Percentiles rank a stretch among this genome's conserved stretches.
Evolutionary conservation across 2,888 invertebrate species (phyloP).

Genomic region (Dynastes grantii): DNA sequence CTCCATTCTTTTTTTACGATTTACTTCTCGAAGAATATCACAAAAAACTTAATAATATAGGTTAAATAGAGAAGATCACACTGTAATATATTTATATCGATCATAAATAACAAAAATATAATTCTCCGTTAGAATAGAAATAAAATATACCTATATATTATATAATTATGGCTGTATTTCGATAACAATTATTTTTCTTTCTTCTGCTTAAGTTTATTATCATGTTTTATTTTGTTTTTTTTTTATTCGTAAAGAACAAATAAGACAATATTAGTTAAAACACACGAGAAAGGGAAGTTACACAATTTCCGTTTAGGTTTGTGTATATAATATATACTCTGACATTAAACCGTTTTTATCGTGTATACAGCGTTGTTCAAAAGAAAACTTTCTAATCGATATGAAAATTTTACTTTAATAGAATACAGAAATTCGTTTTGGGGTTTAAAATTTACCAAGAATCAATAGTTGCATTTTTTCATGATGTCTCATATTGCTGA

Average conservation of each 20-base stretch:
- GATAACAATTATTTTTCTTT: no score
- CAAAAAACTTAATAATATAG: conserved; percentile 6
- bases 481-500: no score
- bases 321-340: conserved; percentile 22
- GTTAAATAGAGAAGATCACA: no score
- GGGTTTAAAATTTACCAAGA: no score
- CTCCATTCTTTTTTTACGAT: no score
- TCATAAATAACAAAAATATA: no score
- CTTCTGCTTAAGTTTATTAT: no score
- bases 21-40: not conserved
- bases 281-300: conserved; percentile 3
- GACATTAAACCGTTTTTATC: conserved; percentile 18
- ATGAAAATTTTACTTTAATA: not conserved
- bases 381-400: not conserved
- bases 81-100: no score
- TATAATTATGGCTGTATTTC: not conserved
- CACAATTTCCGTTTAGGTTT: not conserved
- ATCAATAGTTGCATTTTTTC: no score
- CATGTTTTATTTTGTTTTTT: no score
- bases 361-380: not conserved
- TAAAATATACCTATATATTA: conserved; percentile 20
- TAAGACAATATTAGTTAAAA: not conserved
- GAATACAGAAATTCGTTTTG: no score
- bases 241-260: not conserved
- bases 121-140: conserved; percentile 4